Base-by-base conservation (phyloP, 1,140 invertebrate genomes). In the Zaprionus inermis region DNA sequence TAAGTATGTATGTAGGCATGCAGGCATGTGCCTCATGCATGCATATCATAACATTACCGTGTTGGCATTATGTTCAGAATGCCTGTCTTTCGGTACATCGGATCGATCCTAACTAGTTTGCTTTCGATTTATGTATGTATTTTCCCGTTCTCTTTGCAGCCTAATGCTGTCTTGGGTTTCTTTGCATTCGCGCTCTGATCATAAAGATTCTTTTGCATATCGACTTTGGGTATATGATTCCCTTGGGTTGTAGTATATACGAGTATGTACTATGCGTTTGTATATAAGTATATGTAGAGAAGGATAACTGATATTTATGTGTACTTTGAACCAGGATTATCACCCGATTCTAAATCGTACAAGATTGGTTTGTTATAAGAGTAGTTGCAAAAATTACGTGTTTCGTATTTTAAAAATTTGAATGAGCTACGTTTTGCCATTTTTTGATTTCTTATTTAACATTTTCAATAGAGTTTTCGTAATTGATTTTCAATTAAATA, bases 271-370 rank as follows among this genome's bases (percentile, higher is more conserved):
- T 72, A 67, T 67, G 54, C 82, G 41, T 66, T 46, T 79, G 71
- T 83, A 79, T 81, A 80, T 84, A 72, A 79, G 69, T 82, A 76
- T 83, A 89, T 74, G 79, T 75, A 70, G 84, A 89, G 73, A 83
- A 79, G 79, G 85, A 63, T 83, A 89, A 88, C 76, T 86, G 72
- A 73, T 76, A 81, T 54, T 66, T 54, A 44, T 71, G 76, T 79
- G 73, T 72, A 24, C 54, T 60, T 76, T 34, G 54, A 30, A 32
- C n/a, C 34, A 44, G 20, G 24, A 22, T 22, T 14, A 32, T 24
- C 38, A 44, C 38, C 38, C 38, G 44, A 49, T 65, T 67, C 72
- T 69, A 71, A 89, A 78, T 83, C 74, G 52, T 89, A 88, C 84
- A 83, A 83, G 56, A 67, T 82, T 60, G 18, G 54, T 55, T 76